phyloP scores from a whole-genome alignment of 2,113 vertebrate species.

The Columbina picui region DNA sequence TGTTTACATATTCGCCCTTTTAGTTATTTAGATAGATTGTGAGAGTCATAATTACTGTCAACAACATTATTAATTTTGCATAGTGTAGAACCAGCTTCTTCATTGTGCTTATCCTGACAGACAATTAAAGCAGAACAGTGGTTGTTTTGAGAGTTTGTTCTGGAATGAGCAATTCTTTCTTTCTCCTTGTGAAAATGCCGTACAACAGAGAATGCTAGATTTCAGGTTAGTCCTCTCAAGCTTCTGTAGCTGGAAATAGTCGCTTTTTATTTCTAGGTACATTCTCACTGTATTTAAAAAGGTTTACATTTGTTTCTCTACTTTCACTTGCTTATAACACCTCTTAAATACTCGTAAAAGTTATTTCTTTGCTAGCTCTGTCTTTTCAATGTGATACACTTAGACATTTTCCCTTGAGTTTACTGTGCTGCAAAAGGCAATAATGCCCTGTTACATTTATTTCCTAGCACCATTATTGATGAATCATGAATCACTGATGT shows the following conservation, averaged over 20 bases:
- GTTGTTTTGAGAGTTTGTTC: neutral
- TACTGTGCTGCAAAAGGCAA: constrained; percentile 37
- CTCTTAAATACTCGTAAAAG: constrained; percentile 46
- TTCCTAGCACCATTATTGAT: constrained; percentile 55
- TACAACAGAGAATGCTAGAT: neutral
- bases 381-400: constrained; percentile 34
- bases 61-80: constrained; percentile 48
- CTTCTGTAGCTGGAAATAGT: neutral
- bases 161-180: neutral
- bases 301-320: constrained; percentile 9
- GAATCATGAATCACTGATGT: constrained; percentile 64
- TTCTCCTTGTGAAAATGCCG: neutral
- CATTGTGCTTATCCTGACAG: neutral
- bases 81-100: neutral
- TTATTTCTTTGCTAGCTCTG: constrained; percentile 10
- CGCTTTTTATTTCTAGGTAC: constrained; percentile 10
- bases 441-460: constrained; percentile 55
- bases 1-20: constrained; percentile 14
- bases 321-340: neutral
- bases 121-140: neutral
- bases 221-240: neutral
- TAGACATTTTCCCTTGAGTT: constrained; percentile 32
- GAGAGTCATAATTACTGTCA: constrained; percentile 46
- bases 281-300: neutral
- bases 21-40: constrained; percentile 48